Evolutionary conservation across 2,113 vertebrate genomes (phyloP), one percentile per base, ranked within the genome.

Genomic region (Budorcas taxicolor): DNA sequence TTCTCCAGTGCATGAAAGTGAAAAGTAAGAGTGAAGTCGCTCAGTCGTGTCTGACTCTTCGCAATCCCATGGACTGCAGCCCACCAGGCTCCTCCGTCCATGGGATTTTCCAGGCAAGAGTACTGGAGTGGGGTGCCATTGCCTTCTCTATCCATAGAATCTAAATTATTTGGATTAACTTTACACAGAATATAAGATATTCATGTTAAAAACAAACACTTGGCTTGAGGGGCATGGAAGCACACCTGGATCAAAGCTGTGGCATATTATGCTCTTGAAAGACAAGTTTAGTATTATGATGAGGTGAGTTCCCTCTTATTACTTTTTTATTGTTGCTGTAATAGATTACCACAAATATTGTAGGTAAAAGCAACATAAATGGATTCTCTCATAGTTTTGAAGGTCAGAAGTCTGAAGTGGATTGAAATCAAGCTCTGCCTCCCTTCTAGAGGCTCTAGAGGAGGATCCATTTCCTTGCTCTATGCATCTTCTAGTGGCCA

Each of bases 231-330:
- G 19, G 55, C 40, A 36, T 43, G 43, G 45, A 83, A 90, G 40
- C 84, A 58, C 3, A 95, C 76, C 47, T 62, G 36, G 87, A 82
- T 78, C 74, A 91, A 84, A 95, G 17, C 50, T 50, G 45, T 82
- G 27, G 14, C 23, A 71, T 58, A 71, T 40, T 5, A 76, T 10
- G 3, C 62, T n/a, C 45, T 58, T 47, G 78, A 60, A 93, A 58
- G 47, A 91, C 71, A 96, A 87, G n/a, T 78, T 60, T 47, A 62
- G 3, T 62, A 53, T 89, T 84, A 19, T 71, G 64, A 94, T 87
- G 21, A 67, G 17, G 31, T 85, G 29, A 16, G 12, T 36, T 76
- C 50, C 15, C 31, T 90, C 40, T 91, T 78, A 43, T 58, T 36
- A 13, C 16, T 53, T 89, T 95, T 19, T 45, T 88, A 57, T 23